phyloP scores from a whole-genome alignment of 92 coral and sea anemone species.

The Phenganax subtilis region DNA sequence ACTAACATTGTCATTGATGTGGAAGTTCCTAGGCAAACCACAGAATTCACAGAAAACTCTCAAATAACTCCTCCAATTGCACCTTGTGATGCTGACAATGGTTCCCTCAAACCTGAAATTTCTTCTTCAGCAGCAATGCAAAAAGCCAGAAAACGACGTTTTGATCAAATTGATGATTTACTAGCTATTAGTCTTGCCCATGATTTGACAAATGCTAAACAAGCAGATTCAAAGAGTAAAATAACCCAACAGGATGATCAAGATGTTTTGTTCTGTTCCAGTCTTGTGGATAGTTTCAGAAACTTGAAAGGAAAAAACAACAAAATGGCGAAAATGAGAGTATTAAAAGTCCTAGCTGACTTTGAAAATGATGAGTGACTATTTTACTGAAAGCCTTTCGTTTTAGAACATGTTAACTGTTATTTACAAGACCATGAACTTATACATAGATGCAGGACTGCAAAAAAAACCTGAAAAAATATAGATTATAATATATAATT shows the following conservation, averaged over 20 bases:
- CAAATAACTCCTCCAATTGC: not conserved
- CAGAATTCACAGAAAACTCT: not conserved
- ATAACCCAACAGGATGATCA: no score
- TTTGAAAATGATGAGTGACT: not conserved
- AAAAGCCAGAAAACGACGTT: slow-evolving; percentile 4
- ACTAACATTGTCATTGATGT: slow-evolving; percentile 1
- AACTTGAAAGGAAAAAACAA: no score
- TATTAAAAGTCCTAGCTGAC: not conserved
- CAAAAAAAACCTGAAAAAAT: no score
- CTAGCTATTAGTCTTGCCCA: not conserved
- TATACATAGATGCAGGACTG: not conserved
- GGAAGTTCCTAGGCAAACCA: not conserved
- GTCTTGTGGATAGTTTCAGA: no score
- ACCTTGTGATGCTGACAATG: not conserved
- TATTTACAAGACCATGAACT: not conserved
- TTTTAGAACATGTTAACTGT: slow-evolving; percentile 5
- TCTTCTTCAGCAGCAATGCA: slow-evolving; percentile 1
- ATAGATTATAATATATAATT: no score
- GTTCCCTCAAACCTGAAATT: not conserved
- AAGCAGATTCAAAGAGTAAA: not conserved
- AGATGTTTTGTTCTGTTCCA: no score
- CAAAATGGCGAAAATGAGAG: no score
- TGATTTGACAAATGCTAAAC: not conserved
- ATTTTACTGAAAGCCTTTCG: not conserved
- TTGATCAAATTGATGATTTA: not conserved